Conservation (phyloP, 2,113 vertebrate species). For the Andinoacara biseriatus region DNA sequence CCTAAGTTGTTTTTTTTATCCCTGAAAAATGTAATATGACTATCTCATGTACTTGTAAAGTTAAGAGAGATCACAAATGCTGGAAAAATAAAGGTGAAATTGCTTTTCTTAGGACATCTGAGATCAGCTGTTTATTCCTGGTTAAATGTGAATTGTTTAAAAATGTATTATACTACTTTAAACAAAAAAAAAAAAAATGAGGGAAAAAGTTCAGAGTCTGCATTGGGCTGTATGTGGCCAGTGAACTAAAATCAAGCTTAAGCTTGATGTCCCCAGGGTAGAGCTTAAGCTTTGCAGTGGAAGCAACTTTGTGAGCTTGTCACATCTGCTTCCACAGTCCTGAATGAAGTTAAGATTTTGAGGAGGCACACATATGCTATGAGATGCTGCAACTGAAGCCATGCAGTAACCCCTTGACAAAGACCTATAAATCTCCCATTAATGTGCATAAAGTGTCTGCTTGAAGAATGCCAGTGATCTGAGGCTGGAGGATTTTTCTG, state of each 20-base stretch:
- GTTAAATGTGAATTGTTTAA: background rate
- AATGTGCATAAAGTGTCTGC: background rate
- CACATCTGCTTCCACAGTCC: background rate
- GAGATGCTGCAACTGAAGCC: slow-evolving; percentile 1
- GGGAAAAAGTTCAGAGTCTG: background rate
- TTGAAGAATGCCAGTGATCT: slow-evolving; percentile 1
- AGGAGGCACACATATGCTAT: background rate
- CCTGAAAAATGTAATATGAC: too few species aligned
- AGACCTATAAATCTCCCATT: background rate
- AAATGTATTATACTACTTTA: background rate
- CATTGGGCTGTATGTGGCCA: background rate
- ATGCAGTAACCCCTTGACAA: slow-evolving; percentile 4
- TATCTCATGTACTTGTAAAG: too few species aligned
- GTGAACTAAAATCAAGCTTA: background rate
- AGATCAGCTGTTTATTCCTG: too few species aligned
- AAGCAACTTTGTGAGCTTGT: background rate
- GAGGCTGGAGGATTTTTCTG: background rate
- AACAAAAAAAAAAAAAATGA: background rate
- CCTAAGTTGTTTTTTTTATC: too few species aligned
- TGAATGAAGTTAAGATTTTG: slow-evolving; percentile 10
- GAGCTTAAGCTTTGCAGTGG: background rate
- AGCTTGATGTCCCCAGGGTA: background rate
- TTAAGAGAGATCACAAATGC: too few species aligned
- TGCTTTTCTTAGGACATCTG: background rate
- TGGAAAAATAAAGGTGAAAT: too few species aligned